Percentiles rank a stretch among this genome's conserved stretches.
Evolutionary conservation across 1,140 invertebrate genomes (phyloP).

Genomic region (Conopomorpha cramerella): DNA sequence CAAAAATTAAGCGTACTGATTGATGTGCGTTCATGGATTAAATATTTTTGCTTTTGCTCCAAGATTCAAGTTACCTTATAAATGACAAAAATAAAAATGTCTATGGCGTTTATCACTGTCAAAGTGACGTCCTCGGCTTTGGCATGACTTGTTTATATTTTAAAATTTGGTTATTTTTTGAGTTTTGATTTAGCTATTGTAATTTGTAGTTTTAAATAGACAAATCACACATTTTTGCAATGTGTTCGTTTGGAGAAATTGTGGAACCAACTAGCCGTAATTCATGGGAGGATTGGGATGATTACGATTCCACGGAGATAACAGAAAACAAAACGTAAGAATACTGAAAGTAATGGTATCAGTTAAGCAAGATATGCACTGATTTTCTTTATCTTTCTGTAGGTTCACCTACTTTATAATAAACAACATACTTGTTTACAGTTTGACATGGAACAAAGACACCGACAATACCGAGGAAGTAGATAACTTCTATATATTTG

Average conservation of each 20-base stretch:
- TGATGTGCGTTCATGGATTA: background rate
- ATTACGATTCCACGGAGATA: conserved; percentile 10
- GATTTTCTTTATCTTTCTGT: background rate
- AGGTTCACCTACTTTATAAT: background rate
- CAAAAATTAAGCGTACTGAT: background rate
- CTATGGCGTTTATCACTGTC: too few relatives aligned
- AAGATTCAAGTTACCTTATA: background rate
- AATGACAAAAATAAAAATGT: background rate
- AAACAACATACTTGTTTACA: conserved; percentile 12
- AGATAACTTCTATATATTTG: conserved; percentile 26
- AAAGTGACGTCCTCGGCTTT: too few relatives aligned
- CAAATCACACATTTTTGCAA: conserved; percentile 8
- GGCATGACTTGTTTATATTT: background rate
- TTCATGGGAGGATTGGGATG: conserved; percentile 48
- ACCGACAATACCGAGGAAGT: conserved; percentile 16
- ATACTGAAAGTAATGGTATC: background rate
- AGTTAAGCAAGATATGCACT: background rate
- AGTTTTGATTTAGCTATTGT: conserved; percentile 2
- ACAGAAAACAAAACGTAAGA: conserved; percentile 12
- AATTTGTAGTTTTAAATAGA: conserved; percentile 2
- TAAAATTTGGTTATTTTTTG: conserved; percentile 1
- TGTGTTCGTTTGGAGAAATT: conserved; percentile 42
- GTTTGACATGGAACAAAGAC: conserved; percentile 22
- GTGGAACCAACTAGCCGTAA: conserved; percentile 29
- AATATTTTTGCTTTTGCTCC: background rate